Base-by-base conservation (phyloP, 2,888 invertebrate species). In the Palloptera scutellata region DNA sequence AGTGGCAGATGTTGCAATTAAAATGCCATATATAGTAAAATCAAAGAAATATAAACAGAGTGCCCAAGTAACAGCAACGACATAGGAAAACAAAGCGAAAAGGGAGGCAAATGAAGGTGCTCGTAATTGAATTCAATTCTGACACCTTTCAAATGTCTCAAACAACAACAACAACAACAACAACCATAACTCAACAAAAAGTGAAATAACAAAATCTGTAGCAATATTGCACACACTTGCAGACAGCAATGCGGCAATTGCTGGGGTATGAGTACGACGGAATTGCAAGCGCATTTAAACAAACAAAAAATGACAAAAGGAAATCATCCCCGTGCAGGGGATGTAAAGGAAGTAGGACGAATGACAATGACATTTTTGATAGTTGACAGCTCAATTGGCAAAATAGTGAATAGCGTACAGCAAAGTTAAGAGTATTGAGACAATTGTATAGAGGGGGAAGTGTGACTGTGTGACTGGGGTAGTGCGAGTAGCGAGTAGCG, bases 1-100 rank as follows among this genome's bases (percentile, higher is more conserved):
- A 82, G 75, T 78, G 82, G 81, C 81, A 81, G 81, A 81, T 81
- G 81, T 80, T 81, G 80, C 81, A 81, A 81, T 82, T 82, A 82
- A 81, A 80, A 76, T 73, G 72, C 79, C 78, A 79, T 80, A 78
- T 30, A n/a, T n/a, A n/a, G n/a, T n/a, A 30, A 30, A 30, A 30
- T 30, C 30, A 30, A 6, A 61, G 54, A 68, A 64, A 61, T 17
- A 53, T 30, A 4, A 57, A 40, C 11, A 58, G 48, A 64, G 54
- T 13, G 43, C 30, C 30, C 30, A 30, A 30, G 30, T 30, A 30
- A 30, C 6, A 30, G 30, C 30, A 30, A 30, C 2, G 30, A 30
- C 2, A 30, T 30, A 30, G 30, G 30, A 2, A 30, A 30, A 30
- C 3, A 30, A 6, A n/a, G n/a, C n/a, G 30, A 30, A 30, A 53